Conservation (phyloP, 1,140 invertebrate genomes). For the Drosophila albomicans region DNA sequence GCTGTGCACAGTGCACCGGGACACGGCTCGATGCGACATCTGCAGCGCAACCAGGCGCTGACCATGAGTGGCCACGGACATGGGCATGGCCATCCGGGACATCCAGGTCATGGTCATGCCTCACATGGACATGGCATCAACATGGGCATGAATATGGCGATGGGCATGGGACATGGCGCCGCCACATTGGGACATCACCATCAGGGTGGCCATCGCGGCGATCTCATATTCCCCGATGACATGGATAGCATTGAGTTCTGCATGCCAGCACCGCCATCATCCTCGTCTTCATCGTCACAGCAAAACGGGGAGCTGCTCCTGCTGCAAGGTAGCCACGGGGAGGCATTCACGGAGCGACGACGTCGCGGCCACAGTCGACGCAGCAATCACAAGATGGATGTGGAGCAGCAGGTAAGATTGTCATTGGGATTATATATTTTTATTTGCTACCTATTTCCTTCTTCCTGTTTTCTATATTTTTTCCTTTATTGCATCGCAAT, state of each 20-base stretch:
- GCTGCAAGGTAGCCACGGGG: slow-evolving; percentile 64
- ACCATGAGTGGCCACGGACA: slow-evolving; percentile 48
- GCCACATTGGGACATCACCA: slow-evolving; percentile 73
- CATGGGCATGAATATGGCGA: slow-evolving; percentile 17
- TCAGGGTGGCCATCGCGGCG: slow-evolving; percentile 47
- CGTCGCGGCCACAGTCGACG: slow-evolving; percentile 75
- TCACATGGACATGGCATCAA: slow-evolving; percentile 10
- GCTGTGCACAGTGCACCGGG: slow-evolving; percentile 65
- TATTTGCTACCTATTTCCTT: no score
- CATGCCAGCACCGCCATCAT: slow-evolving; percentile 67
- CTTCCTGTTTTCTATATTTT: no score
- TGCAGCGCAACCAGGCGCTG: slow-evolving; percentile 59
- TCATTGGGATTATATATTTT: no score
- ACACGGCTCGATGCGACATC: slow-evolving; percentile 58
- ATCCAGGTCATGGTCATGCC: slow-evolving; percentile 16
- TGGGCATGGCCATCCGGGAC: slow-evolving; percentile 45
- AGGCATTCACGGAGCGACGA: slow-evolving; percentile 77
- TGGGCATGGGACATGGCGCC: slow-evolving; percentile 35
- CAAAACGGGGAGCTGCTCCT: slow-evolving; percentile 72
- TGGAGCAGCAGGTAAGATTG: slow-evolving; percentile 75
- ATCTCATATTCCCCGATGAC: slow-evolving; percentile 80
- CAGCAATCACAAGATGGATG: slow-evolving; percentile 83
- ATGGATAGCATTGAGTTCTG: slow-evolving; percentile 83
- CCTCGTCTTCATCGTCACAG: slow-evolving; percentile 60
- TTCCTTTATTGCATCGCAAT: no score